These are phyloP conservation scores for Mythimna impura DNA, from an alignment of 2,888 invertebrate species.

Conservation along the genomic window DNA sequence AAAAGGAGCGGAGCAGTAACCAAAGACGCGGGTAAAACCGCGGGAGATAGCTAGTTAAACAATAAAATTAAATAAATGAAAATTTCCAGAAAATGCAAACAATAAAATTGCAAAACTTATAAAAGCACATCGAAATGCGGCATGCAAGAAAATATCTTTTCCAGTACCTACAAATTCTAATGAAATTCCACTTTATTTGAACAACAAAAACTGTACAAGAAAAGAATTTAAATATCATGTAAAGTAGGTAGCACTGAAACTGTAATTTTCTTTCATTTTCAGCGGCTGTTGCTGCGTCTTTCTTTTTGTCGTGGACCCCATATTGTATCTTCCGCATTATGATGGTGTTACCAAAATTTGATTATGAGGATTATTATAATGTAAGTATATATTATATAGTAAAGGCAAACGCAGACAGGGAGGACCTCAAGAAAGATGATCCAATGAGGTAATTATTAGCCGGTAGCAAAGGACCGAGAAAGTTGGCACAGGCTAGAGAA, in stretches of 20 bases:
- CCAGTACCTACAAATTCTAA: background rate
- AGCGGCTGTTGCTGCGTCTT: slow-evolving; percentile 85
- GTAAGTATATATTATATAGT: slow-evolving; percentile 69
- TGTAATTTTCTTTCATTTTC: slow-evolving; percentile 60
- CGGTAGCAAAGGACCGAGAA: too few relatives aligned
- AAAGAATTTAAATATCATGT: slow-evolving; percentile 10
- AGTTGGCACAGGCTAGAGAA: too few relatives aligned
- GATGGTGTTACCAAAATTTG: slow-evolving; percentile 89
- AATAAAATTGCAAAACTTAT: background rate
- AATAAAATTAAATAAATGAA: background rate
- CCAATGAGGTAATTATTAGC: too few relatives aligned
- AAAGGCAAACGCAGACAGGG: too few relatives aligned
- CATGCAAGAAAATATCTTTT: background rate
- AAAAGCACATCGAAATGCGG: background rate
- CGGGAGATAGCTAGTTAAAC: background rate
- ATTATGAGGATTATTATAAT: slow-evolving; percentile 77
- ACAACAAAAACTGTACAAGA: background rate
- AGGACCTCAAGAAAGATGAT: too few relatives aligned
- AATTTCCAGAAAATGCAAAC: background rate
- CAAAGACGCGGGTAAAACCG: too few relatives aligned
- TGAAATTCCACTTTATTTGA: background rate
- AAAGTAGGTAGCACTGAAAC: slow-evolving; percentile 15
- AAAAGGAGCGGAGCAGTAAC: too few relatives aligned
- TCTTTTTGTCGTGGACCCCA: slow-evolving; percentile 94
- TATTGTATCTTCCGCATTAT: slow-evolving; percentile 94